These are phyloP conservation scores for Oligia strigilis DNA, from an alignment of 2,888 invertebrate species.

Conservation along the genomic window DNA sequence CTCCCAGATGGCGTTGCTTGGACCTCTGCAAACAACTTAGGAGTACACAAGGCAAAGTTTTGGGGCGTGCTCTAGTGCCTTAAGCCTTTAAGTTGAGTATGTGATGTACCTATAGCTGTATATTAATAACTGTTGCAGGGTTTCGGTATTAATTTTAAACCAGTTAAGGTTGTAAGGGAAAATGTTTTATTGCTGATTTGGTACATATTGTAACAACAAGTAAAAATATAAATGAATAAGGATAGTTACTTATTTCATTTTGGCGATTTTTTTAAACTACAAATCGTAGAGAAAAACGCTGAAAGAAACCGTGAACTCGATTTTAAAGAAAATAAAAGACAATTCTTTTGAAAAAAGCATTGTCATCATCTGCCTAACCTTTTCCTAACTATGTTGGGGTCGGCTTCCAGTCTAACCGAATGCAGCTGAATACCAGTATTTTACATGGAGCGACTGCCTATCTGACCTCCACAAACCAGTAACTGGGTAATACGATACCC, in stretches of 20 bases:
- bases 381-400: no score
- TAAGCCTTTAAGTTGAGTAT: conserved; percentile 60
- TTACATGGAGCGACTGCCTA: no score
- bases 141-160: conserved; percentile 44
- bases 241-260: no score
- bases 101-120: conserved; percentile 51
- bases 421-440: no score
- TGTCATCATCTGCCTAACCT: no score
- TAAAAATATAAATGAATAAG: background rate
- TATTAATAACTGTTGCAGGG: conserved; percentile 50
- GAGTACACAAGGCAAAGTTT: conserved; percentile 54
- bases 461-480: no score
- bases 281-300: background rate
- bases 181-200: background rate
- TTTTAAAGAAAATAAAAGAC: background rate
- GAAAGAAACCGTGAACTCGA: background rate
- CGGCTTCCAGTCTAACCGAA: no score
- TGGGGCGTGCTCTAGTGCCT: conserved; percentile 49
- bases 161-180: conserved; percentile 10
- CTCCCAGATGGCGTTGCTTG: conserved; percentile 48
- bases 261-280: background rate
- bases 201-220: no score
- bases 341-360: no score
- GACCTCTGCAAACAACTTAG: conserved; percentile 60
- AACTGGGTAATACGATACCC: no score